phyloP scores from a whole-genome alignment of 2,888 invertebrate genomes.

The Pterostichus niger region DNA sequence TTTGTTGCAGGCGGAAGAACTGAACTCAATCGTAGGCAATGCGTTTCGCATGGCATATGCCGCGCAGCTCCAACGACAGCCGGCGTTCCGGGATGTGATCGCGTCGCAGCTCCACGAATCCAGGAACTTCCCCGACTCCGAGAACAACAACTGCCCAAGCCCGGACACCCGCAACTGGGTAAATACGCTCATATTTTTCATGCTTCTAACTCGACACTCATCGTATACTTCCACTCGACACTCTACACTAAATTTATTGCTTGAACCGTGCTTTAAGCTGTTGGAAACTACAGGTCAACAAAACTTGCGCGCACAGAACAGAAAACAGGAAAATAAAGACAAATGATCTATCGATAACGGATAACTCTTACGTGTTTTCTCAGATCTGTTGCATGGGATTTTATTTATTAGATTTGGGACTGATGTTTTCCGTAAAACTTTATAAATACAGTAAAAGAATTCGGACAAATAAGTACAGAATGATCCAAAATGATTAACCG shows the following conservation, averaged over 20 bases:
- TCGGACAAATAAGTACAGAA: too few species aligned
- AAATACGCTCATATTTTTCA: slow-evolving; percentile 41
- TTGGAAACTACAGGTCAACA: slow-evolving; percentile 1
- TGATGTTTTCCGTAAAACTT: neutral
- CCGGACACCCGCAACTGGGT: slow-evolving; percentile 64
- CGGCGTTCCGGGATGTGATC: slow-evolving; percentile 85
- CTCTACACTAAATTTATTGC: slow-evolving; percentile 1
- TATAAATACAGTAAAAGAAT: too few species aligned
- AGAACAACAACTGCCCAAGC: slow-evolving; percentile 59
- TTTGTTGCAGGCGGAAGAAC: slow-evolving; percentile 87
- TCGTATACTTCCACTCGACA: slow-evolving; percentile 1
- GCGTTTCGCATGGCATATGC: slow-evolving; percentile 96
- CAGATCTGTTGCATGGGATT: neutral
- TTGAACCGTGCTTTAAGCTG: neutral
- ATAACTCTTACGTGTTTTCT: neutral
- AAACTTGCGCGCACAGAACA: slow-evolving; percentile 26
- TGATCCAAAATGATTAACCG: too few species aligned
- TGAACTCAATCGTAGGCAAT: slow-evolving; percentile 93
- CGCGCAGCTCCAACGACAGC: slow-evolving; percentile 87
- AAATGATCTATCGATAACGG: slow-evolving; percentile 14
- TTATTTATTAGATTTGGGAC: neutral
- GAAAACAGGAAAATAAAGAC: slow-evolving; percentile 29
- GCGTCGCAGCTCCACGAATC: slow-evolving; percentile 77
- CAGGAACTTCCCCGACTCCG: slow-evolving; percentile 57
- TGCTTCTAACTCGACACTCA: neutral